Evolutionary conservation across 2,797 vertebrate species (phyloP), one percentile per base, ranked within the genome.

Genomic region (Loriculus beryllinus): DNA sequence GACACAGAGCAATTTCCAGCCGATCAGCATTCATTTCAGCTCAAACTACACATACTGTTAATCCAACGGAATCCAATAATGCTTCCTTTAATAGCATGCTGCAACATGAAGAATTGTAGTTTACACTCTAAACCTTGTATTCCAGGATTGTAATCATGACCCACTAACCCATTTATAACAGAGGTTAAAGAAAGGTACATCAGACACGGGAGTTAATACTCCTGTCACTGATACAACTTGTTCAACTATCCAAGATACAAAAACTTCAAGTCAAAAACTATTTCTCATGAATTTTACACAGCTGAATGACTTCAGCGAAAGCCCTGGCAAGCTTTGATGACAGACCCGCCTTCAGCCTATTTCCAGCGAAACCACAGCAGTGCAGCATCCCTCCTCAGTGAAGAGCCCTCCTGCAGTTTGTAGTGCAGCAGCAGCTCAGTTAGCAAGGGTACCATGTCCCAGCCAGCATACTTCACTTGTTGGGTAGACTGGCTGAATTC

Each of bases 91-190:
- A 77, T 8, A 88, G 86, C 56, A 42, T 1, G 0, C 13, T 1
- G 0, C 60, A 52, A 54, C 0, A 0, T 8, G 2, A 76, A 82
- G 60, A 81, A 86, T 80, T 3, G 0, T 13, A 19, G 33, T 87
- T 80, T 26, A 49, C 23, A 12, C 72, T 52, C 78, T 75, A 86
- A 91, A 92, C 72, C 72, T 64, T 16, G 10, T 43, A 12, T 31
- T 86, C 74, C 70, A 42, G 88, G 86, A 82, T 85, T 74, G 75
- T 72, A 77, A 39, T 68, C 65, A 9, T 23, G 92, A 96, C 95
- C 95, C 88, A 89, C 78, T 96, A 92, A 96, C 95, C 96, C 94
- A 96, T 47, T 96, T 94, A 45, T 4, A 69, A 40, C 54, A 74
- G 88, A 62, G 75, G 89, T 86, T 91, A 93, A 51, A 69, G 80